Evolutionary conservation across 2,797 vertebrate species (phyloP).

Genomic region (Pangasius krempfi): DNA sequence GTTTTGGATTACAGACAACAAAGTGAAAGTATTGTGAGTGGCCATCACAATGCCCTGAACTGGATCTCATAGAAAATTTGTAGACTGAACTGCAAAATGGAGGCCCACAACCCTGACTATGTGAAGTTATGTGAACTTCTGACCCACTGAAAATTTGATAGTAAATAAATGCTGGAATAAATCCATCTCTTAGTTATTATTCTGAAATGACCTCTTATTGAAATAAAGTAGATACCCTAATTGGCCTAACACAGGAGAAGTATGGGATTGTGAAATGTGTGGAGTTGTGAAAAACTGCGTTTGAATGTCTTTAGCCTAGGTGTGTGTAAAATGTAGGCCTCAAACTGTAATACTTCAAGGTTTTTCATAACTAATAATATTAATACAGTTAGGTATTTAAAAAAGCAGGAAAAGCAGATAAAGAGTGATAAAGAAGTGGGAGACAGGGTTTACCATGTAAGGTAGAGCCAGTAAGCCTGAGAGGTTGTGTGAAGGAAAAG

Average conservation of each 20-base stretch:
- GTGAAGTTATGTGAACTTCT: background rate
- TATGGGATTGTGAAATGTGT: background rate
- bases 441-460: too few species aligned
- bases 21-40: background rate
- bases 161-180: background rate
- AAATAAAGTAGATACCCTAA: background rate
- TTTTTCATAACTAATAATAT: background rate
- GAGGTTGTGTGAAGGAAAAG: constrained; percentile 15
- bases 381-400: background rate
- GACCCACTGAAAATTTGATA: background rate
- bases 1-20: background rate
- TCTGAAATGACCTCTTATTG: background rate
- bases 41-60: background rate
- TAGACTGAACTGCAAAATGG: background rate
- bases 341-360: background rate
- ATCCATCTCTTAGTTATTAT: background rate
- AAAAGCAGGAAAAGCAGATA: background rate
- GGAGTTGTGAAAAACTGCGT: background rate
- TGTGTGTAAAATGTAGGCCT: background rate
- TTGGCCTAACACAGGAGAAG: background rate
- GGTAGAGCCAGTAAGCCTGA: constrained; percentile 3
- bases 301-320: background rate
- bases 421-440: background rate
- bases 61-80: background rate
- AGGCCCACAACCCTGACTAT: background rate